phyloP scores from a whole-genome alignment of 2,888 invertebrate genomes.

The Oxytorus armatus region DNA sequence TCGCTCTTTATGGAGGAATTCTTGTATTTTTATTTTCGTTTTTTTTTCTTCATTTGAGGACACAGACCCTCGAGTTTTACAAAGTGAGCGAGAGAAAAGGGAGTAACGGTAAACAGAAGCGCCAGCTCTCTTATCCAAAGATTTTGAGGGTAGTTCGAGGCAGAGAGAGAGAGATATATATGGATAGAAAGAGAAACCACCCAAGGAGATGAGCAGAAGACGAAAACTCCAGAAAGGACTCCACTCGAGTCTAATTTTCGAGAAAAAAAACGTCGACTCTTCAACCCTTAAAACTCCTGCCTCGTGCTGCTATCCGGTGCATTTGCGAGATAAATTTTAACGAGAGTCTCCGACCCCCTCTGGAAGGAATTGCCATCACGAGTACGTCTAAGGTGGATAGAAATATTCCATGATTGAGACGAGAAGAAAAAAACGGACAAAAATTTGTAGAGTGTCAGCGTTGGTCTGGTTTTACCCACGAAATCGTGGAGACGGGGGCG shows the following conservation, averaged over 20 bases:
- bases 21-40: constrained; percentile 29
- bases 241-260: constrained; percentile 54
- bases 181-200: constrained; percentile 38
- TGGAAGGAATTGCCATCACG: constrained; percentile 26
- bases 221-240: constrained; percentile 13
- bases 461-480: constrained; percentile 38
- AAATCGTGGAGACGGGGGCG: constrained; percentile 17
- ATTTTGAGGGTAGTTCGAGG: constrained; percentile 49
- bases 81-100: constrained; percentile 68
- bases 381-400: constrained; percentile 22
- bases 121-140: constrained; percentile 60
- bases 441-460: constrained; percentile 53
- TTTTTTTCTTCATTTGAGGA: constrained; percentile 13
- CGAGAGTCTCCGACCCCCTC: constrained; percentile 59
- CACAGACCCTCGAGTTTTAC: constrained; percentile 51
- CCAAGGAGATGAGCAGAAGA: constrained; percentile 40
- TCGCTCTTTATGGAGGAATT: constrained; percentile 21
- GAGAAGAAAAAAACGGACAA: constrained; percentile 40
- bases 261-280: constrained; percentile 50
- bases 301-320: constrained; percentile 39
- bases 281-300: constrained; percentile 77
- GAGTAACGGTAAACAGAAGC: constrained; percentile 78
- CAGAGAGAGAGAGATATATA: neutral
- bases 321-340: constrained; percentile 71
- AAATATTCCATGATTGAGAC: constrained; percentile 14